Percentiles rank a stretch among this genome's conserved stretches.
Evolutionary conservation across 1,140 invertebrate species (phyloP).

Genomic region (Bathynomus jamesi): DNA sequence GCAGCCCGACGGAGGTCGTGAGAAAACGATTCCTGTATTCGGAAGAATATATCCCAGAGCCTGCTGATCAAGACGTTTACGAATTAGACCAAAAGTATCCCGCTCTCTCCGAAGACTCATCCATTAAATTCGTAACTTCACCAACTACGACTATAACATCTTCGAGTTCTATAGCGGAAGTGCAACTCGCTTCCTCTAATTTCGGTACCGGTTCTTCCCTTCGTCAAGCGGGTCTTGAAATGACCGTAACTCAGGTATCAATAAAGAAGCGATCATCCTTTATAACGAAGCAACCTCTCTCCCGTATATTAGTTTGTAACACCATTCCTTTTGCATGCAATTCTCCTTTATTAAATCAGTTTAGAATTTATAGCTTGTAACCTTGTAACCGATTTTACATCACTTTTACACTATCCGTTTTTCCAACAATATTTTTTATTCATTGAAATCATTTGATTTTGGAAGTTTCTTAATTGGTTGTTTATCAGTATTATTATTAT

Average conservation of each 20-base stretch:
- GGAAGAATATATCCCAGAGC: background rate
- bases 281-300: background rate
- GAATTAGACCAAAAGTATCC: constrained; percentile 3
- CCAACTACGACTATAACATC: constrained; percentile 11
- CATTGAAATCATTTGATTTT: background rate
- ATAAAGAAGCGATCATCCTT: background rate
- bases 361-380: background rate
- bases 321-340: background rate
- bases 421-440: background rate
- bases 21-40: background rate
- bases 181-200: constrained; percentile 2
- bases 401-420: background rate
- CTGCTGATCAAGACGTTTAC: background rate
- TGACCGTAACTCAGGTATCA: constrained; percentile 29
- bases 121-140: constrained; percentile 17
- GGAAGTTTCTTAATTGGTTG: no score
- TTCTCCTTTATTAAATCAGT: background rate
- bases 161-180: constrained; percentile 5
- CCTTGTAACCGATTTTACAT: no score
- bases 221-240: constrained; percentile 17
- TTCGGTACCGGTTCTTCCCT: constrained; percentile 8
- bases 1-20: no score
- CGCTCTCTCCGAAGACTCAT: background rate
- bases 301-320: background rate
- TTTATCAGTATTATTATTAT: constrained; percentile 6